These are phyloP conservation scores for Smithornis capensis DNA, from an alignment of 2,113 vertebrate genomes.

Conservation along the genomic window DNA sequence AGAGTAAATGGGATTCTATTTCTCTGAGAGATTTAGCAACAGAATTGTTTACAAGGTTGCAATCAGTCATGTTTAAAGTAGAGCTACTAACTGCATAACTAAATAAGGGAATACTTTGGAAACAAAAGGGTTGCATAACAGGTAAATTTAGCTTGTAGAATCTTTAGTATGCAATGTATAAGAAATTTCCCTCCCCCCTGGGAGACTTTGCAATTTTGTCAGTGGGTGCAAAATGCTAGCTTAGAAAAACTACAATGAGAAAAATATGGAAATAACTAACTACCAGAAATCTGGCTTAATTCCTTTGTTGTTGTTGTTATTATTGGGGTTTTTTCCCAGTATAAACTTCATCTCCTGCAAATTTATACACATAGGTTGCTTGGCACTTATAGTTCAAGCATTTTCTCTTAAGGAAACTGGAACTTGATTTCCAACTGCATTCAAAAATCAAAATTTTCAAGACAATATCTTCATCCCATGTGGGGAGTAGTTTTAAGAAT, in stretches of 20 bases:
- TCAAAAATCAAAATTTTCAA: not conserved
- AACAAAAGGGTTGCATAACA: conserved; percentile 44
- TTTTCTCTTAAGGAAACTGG: not conserved
- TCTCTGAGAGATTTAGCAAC: conserved; percentile 15
- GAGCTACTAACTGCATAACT: conserved; percentile 35
- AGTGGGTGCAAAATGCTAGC: not conserved
- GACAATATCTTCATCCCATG: not conserved
- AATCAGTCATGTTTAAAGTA: conserved; percentile 58
- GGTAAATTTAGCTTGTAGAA: conserved; percentile 3
- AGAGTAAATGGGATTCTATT: conserved; percentile 41
- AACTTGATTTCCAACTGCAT: not conserved
- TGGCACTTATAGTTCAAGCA: not conserved
- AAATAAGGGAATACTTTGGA: conserved; percentile 25
- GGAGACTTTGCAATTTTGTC: not conserved
- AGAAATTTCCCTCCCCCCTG: not conserved
- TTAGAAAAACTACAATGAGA: not conserved
- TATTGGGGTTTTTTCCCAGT: not conserved
- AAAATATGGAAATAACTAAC: not conserved
- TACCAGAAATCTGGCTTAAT: not conserved
- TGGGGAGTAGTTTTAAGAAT: not conserved
- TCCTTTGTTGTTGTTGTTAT: not conserved
- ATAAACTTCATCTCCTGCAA: not conserved
- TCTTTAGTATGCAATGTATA: not conserved
- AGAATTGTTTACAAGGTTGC: conserved; percentile 44
- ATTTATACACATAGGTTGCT: not conserved